phyloP scores from a whole-genome alignment of 2,888 invertebrate genomes.

The Euproctis similis region DNA sequence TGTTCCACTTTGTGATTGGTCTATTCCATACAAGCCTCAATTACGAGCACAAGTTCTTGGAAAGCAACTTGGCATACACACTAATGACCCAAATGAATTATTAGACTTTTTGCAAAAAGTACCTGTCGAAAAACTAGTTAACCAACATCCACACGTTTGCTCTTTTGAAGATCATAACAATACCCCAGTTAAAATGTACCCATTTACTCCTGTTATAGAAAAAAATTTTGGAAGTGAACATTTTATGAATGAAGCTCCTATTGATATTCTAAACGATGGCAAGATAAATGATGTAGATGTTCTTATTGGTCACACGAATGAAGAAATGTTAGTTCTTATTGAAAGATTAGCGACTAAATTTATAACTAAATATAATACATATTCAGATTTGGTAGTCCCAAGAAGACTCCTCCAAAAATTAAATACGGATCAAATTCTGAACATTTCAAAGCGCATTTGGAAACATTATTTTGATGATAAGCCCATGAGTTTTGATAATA shows the following conservation, averaged over 20 bases:
- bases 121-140: slow-evolving; percentile 30
- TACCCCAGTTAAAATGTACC: slow-evolving; percentile 29
- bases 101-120: slow-evolving; percentile 38
- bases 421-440: slow-evolving; percentile 3
- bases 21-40: slow-evolving; percentile 26
- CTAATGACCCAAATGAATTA: slow-evolving; percentile 32
- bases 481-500: slow-evolving; percentile 3
- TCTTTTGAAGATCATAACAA: slow-evolving; percentile 28
- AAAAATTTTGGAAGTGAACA: slow-evolving; percentile 21
- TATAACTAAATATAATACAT: slow-evolving; percentile 5
- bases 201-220: slow-evolving; percentile 44
- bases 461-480: slow-evolving; percentile 6
- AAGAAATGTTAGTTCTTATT: slow-evolving; percentile 35
- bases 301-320: slow-evolving; percentile 5
- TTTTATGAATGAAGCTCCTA: slow-evolving; percentile 7
- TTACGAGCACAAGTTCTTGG: slow-evolving; percentile 37
- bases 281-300: slow-evolving; percentile 7
- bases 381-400: slow-evolving; percentile 9
- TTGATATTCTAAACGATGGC: neutral
- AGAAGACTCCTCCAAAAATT: slow-evolving; percentile 6
- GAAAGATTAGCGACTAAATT: slow-evolving; percentile 7
- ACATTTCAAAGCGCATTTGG: slow-evolving; percentile 3
- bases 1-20: slow-evolving; percentile 36
- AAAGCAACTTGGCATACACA: slow-evolving; percentile 34
- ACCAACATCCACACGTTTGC: slow-evolving; percentile 26